Evolutionary conservation across 1,140 invertebrate genomes (phyloP).

Genomic region (Parapsyche elsis): DNA sequence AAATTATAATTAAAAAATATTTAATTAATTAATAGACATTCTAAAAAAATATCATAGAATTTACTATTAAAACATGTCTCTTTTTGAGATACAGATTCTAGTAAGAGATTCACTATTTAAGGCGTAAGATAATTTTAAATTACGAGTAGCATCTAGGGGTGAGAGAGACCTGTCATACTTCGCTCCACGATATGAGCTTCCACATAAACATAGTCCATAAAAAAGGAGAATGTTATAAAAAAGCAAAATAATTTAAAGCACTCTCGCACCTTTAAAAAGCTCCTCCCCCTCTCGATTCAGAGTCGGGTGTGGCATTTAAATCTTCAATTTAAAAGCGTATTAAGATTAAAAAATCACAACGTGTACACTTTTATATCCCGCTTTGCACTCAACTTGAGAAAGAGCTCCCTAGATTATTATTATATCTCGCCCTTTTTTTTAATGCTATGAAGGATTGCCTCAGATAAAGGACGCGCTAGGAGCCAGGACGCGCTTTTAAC

Average conservation of each 20-base stretch:
- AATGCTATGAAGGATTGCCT: not conserved
- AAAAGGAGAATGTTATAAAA: not conserved
- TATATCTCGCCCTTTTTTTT: slow-evolving; percentile 6
- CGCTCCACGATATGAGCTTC: no score
- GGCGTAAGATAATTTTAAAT: no score
- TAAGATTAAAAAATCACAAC: slow-evolving; percentile 16
- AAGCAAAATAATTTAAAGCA: not conserved
- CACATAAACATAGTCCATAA: no score
- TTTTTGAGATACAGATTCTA: no score
- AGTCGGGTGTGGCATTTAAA: not conserved
- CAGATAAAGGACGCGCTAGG: not conserved
- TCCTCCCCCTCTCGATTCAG: not conserved
- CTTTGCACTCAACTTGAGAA: not conserved
- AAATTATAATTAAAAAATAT: no score
- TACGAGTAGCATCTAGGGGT: no score
- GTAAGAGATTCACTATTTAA: no score
- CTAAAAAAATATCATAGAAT: no score
- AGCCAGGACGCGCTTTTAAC: not conserved
- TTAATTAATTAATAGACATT: no score
- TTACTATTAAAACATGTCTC: no score
- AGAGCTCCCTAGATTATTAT: not conserved
- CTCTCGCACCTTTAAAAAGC: no score
- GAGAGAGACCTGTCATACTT: no score
- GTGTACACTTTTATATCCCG: not conserved
- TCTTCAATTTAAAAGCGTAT: slow-evolving; percentile 21